phyloP scores from a whole-genome alignment of 2,113 vertebrate genomes.

The Ceyx margarethae region DNA sequence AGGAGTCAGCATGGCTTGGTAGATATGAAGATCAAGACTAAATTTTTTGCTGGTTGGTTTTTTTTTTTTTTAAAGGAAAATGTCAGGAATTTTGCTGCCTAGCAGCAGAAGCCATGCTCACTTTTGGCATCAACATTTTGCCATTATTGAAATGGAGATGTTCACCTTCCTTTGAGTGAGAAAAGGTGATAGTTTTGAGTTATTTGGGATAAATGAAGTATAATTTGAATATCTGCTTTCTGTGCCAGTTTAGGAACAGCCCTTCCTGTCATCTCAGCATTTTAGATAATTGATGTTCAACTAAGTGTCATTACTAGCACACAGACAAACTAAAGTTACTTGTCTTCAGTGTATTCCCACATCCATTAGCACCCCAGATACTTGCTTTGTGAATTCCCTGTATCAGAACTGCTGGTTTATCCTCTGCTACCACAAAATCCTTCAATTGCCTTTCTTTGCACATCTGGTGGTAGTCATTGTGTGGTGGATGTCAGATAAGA shows the following conservation, averaged over 20 bases:
- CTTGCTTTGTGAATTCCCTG: background rate
- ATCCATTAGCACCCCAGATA: background rate
- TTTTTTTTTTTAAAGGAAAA: background rate
- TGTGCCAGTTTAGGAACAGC: background rate
- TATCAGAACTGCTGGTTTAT: background rate
- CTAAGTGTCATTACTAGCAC: background rate
- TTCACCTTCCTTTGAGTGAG: background rate
- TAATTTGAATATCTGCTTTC: background rate
- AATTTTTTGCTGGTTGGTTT: background rate
- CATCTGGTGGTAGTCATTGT: slow-evolving; percentile 15
- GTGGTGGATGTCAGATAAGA: background rate
- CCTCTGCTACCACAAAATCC: background rate
- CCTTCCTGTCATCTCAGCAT: background rate
- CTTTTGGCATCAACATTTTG: background rate
- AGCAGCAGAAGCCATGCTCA: background rate
- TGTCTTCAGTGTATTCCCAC: background rate
- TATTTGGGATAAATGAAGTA: background rate
- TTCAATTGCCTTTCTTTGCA: slow-evolving; percentile 9
- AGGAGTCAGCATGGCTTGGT: background rate
- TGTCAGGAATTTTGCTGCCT: background rate
- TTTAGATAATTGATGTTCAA: background rate
- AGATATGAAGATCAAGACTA: background rate
- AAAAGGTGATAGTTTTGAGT: background rate
- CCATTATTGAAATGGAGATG: fast-evolving
- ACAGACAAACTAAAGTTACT: background rate